Conservation (phyloP, 2,797 vertebrate species). For the Enteromius trimaculatus region DNA sequence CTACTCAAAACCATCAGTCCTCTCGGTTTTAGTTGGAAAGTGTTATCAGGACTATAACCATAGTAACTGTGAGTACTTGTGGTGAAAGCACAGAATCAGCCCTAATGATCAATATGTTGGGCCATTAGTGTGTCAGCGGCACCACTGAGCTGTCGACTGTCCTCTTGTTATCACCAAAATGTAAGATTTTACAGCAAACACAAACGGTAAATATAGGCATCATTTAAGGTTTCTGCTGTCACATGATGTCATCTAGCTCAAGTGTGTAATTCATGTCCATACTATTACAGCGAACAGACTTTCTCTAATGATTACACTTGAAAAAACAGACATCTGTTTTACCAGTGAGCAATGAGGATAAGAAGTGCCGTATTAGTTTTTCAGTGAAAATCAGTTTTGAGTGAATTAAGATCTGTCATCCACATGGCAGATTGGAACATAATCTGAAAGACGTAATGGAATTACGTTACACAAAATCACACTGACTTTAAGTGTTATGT, state of each 20-base stretch:
- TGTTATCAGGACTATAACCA: constrained; percentile 17
- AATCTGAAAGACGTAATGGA: background rate
- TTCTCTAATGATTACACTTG: background rate
- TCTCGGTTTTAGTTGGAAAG: constrained; percentile 5
- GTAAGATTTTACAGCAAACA: constrained; percentile 15
- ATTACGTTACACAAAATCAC: background rate
- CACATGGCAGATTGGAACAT: background rate
- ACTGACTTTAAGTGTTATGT: background rate
- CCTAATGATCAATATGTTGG: constrained; percentile 21
- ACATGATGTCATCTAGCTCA: constrained; percentile 21
- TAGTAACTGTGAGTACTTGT: background rate
- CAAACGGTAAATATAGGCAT: constrained; percentile 19
- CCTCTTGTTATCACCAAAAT: constrained; percentile 15
- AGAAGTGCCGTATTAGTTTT: background rate
- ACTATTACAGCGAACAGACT: background rate
- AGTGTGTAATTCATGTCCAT: constrained; percentile 18
- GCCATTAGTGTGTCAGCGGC: background rate
- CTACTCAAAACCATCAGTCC: constrained; percentile 16
- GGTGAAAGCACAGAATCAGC: constrained; percentile 1
- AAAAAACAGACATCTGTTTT: constrained; percentile 17
- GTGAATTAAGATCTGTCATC: background rate
- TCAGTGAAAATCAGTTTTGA: background rate
- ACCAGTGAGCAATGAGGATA: background rate
- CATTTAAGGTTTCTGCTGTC: constrained; percentile 26
- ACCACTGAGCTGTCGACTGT: background rate